Evolutionary conservation across 2,113 vertebrate genomes (phyloP), one percentile per base, ranked within the genome.

Genomic region (Danionella cerebrum): DNA sequence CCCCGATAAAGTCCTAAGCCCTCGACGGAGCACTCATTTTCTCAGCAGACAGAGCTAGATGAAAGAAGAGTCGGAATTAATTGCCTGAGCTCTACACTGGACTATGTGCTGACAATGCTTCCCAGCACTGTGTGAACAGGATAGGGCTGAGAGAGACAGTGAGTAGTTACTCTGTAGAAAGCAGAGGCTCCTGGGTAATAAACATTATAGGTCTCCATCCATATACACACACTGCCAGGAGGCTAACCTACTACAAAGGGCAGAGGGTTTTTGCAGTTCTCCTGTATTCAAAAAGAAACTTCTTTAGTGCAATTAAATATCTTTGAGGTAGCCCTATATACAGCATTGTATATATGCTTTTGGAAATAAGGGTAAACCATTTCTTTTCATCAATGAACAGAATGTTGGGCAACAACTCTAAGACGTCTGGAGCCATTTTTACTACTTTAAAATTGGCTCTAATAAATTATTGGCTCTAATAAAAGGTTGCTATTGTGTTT

Each of bases 51-150:
- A 16, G 38, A 27, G 16, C 38, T 21, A 71, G 6, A 33, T 68
- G 60, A 63, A 14, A 55, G 24, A 33, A 58, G 64, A 67, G 38
- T 58, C 59, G 52, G 27, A 67, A 75, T 71, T 75, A 65, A 71
- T 71, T 65, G 64, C 41, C 68, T 55, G 53, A 70, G 59, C 51
- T 54, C 62, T 25, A 54, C 62, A 51, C 60, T 44, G 63, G 48
- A 33, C 64, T 42, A 62, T 71, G 57, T 67, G 69, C 73, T 75
- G 73, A 71, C 73, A 53, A 41, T 19, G 50, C 73, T 71, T 71
- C 68, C 64, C 64, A 63, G 68, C 68, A 71, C 47, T 71, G 59
- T 53, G 42, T 60, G 70, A 69, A 75, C 55, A 27, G 52, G 72
- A 67, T 44, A 70, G 67, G 72, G 59, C 38, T 48, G 65, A 75